These are phyloP conservation scores for Troilus luridus DNA, from an alignment of 2,888 invertebrate species.

Conservation along the genomic window DNA sequence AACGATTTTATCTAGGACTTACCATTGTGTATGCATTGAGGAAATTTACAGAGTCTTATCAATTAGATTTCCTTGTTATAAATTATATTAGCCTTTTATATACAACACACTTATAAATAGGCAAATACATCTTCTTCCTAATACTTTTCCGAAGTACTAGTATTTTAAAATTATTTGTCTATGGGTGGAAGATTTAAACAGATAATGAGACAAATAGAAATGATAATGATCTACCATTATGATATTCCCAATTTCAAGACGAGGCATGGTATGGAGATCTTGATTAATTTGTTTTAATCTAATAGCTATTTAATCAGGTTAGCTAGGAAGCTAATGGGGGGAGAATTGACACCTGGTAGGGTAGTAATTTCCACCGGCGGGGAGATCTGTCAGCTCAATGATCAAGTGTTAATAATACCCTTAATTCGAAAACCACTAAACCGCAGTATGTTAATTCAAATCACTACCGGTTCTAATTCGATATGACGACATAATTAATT, in stretches of 20 bases:
- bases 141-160: too few relatives aligned
- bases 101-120: too few relatives aligned
- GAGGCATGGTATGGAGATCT: background rate
- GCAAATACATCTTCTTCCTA: too few relatives aligned
- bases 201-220: too few relatives aligned
- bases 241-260: background rate
- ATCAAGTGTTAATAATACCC: conserved; percentile 33
- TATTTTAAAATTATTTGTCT: too few relatives aligned
- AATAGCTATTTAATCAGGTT: conserved; percentile 3
- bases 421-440: conserved; percentile 1
- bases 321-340: background rate
- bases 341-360: conserved; percentile 26
- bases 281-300: conserved; percentile 25
- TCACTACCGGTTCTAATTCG: background rate
- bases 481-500: background rate
- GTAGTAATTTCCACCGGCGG: conserved; percentile 1
- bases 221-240: too few relatives aligned
- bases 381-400: conserved; percentile 32
- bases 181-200: too few relatives aligned
- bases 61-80: background rate
- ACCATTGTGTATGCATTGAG: background rate
- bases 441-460: background rate
- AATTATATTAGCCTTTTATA: too few relatives aligned
- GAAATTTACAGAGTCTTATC: background rate
- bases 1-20: background rate